phyloP scores from a whole-genome alignment of 2,797 vertebrate genomes.

The Gadopsis marmoratus region DNA sequence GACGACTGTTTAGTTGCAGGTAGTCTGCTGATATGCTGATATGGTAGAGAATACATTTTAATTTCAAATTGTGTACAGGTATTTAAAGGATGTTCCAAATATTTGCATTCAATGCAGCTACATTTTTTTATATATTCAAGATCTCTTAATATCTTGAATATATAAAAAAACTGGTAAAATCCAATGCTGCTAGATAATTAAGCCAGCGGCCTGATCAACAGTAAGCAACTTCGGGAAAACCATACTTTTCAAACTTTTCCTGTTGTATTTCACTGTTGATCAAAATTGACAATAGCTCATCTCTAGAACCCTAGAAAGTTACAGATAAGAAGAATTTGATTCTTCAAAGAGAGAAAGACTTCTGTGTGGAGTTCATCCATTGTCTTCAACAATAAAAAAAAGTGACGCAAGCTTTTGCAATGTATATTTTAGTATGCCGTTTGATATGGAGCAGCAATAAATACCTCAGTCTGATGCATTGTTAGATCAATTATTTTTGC shows the following conservation, averaged over 20 bases:
- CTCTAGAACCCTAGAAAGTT: background rate
- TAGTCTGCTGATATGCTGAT: background rate
- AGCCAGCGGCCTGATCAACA: background rate
- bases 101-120: background rate
- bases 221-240: background rate
- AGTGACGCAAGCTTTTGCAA: conserved; percentile 62
- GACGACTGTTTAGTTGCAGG: background rate
- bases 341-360: conserved; percentile 36
- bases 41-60: background rate
- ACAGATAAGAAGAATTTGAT: conserved; percentile 2
- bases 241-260: background rate
- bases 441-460: conserved; percentile 45
- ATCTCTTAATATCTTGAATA: background rate
- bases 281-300: background rate
- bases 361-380: conserved; percentile 31
- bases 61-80: background rate
- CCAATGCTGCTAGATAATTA: background rate
- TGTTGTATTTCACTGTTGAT: background rate
- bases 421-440: conserved; percentile 50
- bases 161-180: background rate
- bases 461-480: conserved; percentile 15
- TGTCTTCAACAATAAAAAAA: conserved; percentile 59
- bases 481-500: conserved; percentile 35
- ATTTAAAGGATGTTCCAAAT: background rate
- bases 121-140: background rate